Evolutionary conservation across 2,888 invertebrate genomes (phyloP), one percentile per base, ranked within the genome.

Genomic region (Lysandra coridon): DNA sequence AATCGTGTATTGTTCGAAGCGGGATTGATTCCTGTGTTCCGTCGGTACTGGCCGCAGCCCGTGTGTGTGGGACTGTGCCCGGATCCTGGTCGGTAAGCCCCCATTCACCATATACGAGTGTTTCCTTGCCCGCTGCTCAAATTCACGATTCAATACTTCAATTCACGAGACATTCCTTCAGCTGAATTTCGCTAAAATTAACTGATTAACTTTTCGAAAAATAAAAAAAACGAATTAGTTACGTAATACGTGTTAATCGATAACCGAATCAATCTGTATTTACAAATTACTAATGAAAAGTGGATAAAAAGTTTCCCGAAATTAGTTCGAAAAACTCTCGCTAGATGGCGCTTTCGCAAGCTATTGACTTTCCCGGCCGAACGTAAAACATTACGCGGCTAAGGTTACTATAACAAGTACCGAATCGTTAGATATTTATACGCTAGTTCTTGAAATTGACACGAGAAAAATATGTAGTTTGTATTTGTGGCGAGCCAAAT

Each of bases 41-140:
- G 81, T 80, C 80, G 80, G 78, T 80, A 81, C 82, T 82, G 82
- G 81, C 76, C 76, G 82, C 40, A 78, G 79, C 84, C 84, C 83
- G 84, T 82, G 85, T 85, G 84, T 79, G 79, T 81, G 78, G 78
- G 80, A 79, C 79, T 82, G 88, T 83, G 89, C 87, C 88, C 87
- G 88, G 86, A 87, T 85, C 81, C 82, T 84, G 86, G 88, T 87
- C 87, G 87, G 92, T 93, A 91, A 92, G 92, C 92, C 91, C 57
- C 23, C 73, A 53, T n/a, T 23, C 33, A 17, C 57, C 30, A 37
- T 73, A 33, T 60, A n/a, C 23, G 40, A 79, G n/a, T 73, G 78
- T 79, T 79, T 53, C 23, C 73, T 33, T 60, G 37, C 12, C 60
- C 57, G 44, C 49, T 69, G 64, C 44, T 44, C 73, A 23, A 78